Percentiles rank a stretch among this genome's conserved stretches.
Evolutionary conservation across 2,113 vertebrate species (phyloP).

Genomic region (Labrus mixtus): DNA sequence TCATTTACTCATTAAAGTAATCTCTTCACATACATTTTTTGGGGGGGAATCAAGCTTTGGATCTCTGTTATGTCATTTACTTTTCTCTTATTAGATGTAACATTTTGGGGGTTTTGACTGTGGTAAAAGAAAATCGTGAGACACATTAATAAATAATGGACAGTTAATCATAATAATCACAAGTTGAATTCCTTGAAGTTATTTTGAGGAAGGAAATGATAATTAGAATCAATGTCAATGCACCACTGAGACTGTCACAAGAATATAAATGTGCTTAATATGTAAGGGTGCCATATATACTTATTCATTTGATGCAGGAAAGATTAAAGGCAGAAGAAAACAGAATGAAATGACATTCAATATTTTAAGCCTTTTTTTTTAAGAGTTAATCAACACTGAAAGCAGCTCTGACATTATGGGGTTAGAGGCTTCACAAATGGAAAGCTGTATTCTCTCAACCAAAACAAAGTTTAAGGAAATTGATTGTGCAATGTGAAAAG

Average conservation of each 20-base stretch:
- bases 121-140: too few relatives aligned
- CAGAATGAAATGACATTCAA: conserved; percentile 16
- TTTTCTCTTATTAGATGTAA: too few relatives aligned
- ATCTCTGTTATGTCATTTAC: too few relatives aligned
- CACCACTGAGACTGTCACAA: not conserved
- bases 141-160: too few relatives aligned
- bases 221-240: not conserved
- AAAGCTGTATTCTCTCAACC: conserved; percentile 22
- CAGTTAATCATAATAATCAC: too few relatives aligned
- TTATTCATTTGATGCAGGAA: not conserved
- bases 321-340: not conserved
- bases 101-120: too few relatives aligned
- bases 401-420: conserved; percentile 39
- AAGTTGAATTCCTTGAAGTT: not conserved
- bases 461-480: conserved; percentile 1
- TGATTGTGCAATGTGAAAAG: not conserved
- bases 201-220: not conserved
- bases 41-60: too few relatives aligned
- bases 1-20: not conserved
- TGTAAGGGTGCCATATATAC: too few relatives aligned
- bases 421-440: not conserved
- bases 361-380: conserved; percentile 7
- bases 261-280: too few relatives aligned
- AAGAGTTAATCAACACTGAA: conserved; percentile 12
- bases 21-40: too few relatives aligned